A percentile compares a stretch with the other conserved stretches of the same genome.
phyloP scores from a whole-genome alignment of 2,888 invertebrate genomes.

The Apomyelois bistriatella region DNA sequence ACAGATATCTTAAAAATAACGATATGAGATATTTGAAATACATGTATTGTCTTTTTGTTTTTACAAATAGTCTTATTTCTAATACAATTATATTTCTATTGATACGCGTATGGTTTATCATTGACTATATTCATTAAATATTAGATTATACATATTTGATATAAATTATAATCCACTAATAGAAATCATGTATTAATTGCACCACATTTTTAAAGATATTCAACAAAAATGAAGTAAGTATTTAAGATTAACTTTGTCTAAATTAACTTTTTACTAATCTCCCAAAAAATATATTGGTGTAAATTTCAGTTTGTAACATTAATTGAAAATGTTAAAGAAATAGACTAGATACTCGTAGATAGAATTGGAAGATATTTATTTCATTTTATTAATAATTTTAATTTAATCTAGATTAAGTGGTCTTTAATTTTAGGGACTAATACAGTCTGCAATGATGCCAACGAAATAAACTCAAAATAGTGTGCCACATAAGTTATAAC shows the following conservation, averaged over 20 bases:
- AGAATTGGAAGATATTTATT: background rate
- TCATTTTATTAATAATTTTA: background rate
- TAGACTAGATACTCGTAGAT: no score
- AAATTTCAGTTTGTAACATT: background rate
- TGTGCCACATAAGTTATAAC: background rate
- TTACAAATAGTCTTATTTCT: slow-evolving; percentile 52
- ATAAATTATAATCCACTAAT: background rate
- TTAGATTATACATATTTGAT: background rate
- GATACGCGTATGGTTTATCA: slow-evolving; percentile 11
- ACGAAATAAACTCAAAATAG: background rate
- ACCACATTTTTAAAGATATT: background rate
- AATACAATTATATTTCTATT: slow-evolving; percentile 42
- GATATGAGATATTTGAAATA: slow-evolving; percentile 67
- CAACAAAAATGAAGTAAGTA: background rate
- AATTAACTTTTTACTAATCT: background rate
- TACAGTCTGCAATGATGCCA: background rate
- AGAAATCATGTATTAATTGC: slow-evolving; percentile 6
- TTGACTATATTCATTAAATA: background rate
- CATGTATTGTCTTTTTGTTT: slow-evolving; percentile 74
- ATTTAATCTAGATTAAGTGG: background rate
- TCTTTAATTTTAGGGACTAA: background rate
- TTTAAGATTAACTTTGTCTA: no score
- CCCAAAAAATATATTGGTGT: background rate
- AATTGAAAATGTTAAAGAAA: no score
- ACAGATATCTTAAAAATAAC: slow-evolving; percentile 35